Conservation (phyloP, 2,888 invertebrate species). For the Lycocerus yunnanus region DNA sequence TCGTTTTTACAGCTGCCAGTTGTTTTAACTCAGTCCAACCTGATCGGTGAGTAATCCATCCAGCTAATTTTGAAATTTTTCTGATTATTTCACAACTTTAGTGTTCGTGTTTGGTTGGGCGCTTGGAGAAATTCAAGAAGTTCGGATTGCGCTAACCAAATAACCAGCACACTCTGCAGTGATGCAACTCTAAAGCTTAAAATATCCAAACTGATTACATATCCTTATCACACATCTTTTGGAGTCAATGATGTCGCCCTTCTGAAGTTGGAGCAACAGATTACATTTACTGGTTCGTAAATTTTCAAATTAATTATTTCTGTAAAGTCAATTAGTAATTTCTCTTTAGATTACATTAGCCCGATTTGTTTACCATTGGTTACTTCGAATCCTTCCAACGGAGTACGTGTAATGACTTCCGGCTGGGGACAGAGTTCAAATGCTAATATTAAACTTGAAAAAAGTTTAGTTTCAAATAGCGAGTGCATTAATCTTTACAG, state of each 20-base stretch:
- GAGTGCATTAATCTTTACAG: neutral
- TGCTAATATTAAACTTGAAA: neutral
- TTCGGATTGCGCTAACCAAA: slow-evolving; percentile 49
- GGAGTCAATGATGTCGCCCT: neutral
- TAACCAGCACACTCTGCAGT: neutral
- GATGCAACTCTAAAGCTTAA: neutral
- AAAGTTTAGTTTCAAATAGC: neutral
- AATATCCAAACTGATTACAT: neutral
- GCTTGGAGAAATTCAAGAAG: slow-evolving; percentile 56
- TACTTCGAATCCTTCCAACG: neutral
- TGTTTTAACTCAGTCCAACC: neutral
- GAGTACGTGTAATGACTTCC: neutral
- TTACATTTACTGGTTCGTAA: neutral
- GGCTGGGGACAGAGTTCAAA: neutral
- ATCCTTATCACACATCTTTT: neutral
- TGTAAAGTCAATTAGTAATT: neutral
- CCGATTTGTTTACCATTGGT: neutral
- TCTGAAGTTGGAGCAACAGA: neutral
- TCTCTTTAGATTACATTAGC: neutral
- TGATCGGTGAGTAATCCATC: neutral
- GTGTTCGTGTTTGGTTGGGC: slow-evolving; percentile 52
- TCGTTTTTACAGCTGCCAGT: neutral
- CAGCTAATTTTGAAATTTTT: neutral
- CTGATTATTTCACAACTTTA: slow-evolving; percentile 22
- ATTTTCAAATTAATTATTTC: neutral